Conservation (phyloP, 2,888 invertebrate genomes). For the Amblyjoppa fuscipennis region DNA sequence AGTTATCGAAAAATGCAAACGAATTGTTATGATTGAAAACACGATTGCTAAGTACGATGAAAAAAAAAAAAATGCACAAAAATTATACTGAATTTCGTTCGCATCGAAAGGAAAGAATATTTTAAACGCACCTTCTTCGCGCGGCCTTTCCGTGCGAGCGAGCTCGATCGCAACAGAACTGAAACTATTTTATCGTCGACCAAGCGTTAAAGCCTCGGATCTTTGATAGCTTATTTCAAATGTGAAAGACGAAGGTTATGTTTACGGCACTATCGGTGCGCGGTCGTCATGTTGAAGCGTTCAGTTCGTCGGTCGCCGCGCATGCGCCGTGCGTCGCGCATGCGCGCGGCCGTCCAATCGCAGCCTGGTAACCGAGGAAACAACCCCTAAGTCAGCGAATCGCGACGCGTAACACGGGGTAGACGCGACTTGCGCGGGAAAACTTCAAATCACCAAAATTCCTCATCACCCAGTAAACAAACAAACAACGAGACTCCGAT, state of each 20-base stretch:
- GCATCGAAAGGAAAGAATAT: neutral
- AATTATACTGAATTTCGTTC: neutral
- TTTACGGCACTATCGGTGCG: slow-evolving; percentile 33
- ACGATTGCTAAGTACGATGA: neutral
- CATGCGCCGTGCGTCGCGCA: neutral
- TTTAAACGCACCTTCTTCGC: neutral
- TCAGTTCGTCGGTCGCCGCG: neutral
- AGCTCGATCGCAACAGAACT: neutral
- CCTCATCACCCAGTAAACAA: neutral
- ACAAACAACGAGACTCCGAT: neutral
- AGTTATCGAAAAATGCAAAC: slow-evolving; percentile 7
- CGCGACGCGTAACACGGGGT: neutral
- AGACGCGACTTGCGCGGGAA: neutral
- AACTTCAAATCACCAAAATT: neutral
- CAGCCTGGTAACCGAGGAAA: neutral
- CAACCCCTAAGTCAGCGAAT: neutral
- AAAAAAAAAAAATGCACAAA: neutral
- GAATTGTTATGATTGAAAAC: neutral
- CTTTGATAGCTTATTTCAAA: neutral
- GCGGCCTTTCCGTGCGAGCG: neutral
- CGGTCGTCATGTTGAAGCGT: neutral
- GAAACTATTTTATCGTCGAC: neutral
- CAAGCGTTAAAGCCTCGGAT: neutral
- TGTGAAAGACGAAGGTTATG: slow-evolving; percentile 43
- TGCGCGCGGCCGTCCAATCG: no score